These are phyloP conservation scores for Sminthurinus aureus DNA, from an alignment of 2,888 invertebrate genomes.

Conservation along the genomic window DNA sequence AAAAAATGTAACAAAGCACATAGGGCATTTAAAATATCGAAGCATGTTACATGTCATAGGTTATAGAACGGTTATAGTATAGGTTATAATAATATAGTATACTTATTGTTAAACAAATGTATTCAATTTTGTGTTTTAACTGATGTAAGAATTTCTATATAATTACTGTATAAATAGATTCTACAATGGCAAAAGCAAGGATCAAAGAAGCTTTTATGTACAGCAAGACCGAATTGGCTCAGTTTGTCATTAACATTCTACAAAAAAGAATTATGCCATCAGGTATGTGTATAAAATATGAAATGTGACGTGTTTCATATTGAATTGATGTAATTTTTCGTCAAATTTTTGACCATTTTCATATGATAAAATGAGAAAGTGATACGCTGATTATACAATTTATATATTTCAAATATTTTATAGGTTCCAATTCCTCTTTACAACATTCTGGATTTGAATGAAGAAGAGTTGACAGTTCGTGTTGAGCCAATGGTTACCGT, in stretches of 20 bases:
- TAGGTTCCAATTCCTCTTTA: constrained; percentile 72
- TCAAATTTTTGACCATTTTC: not conserved
- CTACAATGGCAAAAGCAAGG: constrained; percentile 61
- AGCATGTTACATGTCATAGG: no score
- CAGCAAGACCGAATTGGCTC: constrained; percentile 74
- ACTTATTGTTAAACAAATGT: no score
- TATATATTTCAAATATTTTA: constrained; percentile 65
- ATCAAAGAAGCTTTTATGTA: constrained; percentile 69
- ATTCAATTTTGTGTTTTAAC: no score
- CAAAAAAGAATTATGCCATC: constrained; percentile 65
- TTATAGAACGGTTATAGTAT: no score
- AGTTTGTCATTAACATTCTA: constrained; percentile 74
- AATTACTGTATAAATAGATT: constrained; percentile 59
- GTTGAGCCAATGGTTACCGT: constrained; percentile 74
- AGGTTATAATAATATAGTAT: no score
- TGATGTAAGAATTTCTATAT: no score
- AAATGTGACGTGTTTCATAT: no score
- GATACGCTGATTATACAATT: not conserved
- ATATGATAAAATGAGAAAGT: not conserved
- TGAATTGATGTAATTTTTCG: constrained; percentile 3
- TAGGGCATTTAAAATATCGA: not conserved
- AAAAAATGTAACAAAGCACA: not conserved
- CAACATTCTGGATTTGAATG: constrained; percentile 70
- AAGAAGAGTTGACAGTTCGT: constrained; percentile 68
- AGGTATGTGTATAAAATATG: not conserved